Conservation (phyloP, 2,797 vertebrate species). For the Tympanoctomys barrerae region DNA sequence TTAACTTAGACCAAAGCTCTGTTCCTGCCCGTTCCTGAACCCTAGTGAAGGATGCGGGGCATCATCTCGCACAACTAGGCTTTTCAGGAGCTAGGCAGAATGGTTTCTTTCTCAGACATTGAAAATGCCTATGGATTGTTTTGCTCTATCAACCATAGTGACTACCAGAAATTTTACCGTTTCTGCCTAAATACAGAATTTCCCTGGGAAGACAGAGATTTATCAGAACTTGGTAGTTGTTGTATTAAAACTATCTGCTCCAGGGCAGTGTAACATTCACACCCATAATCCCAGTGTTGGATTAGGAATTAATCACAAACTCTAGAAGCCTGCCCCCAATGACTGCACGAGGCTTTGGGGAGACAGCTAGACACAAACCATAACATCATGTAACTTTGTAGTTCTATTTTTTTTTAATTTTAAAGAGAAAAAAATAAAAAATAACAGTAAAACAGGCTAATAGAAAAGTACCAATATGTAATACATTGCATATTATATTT, state of each 20-base stretch:
- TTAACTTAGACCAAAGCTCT: not conserved
- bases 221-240: not conserved
- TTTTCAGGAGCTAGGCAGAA: not conserved
- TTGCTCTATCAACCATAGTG: not conserved
- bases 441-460: no score
- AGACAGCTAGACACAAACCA: no score
- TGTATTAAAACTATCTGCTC: no score
- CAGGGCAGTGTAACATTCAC: no score
- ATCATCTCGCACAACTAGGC: not conserved
- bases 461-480: not conserved
- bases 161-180: not conserved
- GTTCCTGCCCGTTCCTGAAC: not conserved
- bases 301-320: no score
- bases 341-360: no score
- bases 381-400: not conserved
- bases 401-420: not conserved
- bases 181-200: constrained; percentile 37
- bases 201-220: not conserved
- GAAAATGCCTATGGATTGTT: not conserved
- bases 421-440: no score
- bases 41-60: not conserved
- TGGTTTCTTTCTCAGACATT: not conserved
- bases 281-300: no score
- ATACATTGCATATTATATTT: not conserved
- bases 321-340: no score